Evolutionary conservation across 1,140 invertebrate species (phyloP).

Genomic region (Micrasema minimum): DNA sequence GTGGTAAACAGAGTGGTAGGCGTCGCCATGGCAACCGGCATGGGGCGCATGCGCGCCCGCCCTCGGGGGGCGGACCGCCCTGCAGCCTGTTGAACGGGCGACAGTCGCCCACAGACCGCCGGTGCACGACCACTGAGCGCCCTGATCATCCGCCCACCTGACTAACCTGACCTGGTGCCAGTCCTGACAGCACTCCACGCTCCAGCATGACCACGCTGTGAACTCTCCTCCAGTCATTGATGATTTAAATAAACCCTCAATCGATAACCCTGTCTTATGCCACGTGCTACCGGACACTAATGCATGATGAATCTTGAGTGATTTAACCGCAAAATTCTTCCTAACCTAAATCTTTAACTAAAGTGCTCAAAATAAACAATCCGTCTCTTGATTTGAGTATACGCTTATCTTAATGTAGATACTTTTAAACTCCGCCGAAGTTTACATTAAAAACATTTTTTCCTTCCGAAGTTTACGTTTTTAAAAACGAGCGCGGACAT

Average conservation of each 20-base stretch:
- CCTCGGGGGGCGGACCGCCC: constrained; percentile 57
- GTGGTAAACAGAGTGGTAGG: constrained; percentile 56
- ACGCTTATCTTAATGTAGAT: no score
- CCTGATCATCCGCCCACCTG: constrained; percentile 52
- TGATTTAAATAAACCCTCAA: constrained; percentile 1
- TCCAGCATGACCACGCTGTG: constrained; percentile 18
- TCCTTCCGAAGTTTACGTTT: no score
- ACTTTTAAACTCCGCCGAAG: no score
- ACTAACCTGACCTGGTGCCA: no score
- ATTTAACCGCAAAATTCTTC: no score
- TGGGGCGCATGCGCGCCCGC: constrained; percentile 59
- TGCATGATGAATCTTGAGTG: no score
- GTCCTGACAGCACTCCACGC: background rate
- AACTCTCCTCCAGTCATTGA: constrained; percentile 7
- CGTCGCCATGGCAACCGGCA: constrained; percentile 62
- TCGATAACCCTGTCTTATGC: no score
- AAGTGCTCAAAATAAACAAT: constrained; percentile 17
- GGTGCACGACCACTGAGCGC: constrained; percentile 51
- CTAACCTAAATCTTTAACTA: no score
- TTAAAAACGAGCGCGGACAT: no score
- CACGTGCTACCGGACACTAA: no score
- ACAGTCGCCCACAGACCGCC: constrained; percentile 50
- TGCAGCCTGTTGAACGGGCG: constrained; percentile 63
- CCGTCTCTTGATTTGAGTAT: constrained; percentile 15
- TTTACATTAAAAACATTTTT: no score